Percentiles rank a stretch among this genome's conserved stretches.
Conservation (phyloP, 2,888 invertebrate genomes). For the Xestia sexstrigata region DNA sequence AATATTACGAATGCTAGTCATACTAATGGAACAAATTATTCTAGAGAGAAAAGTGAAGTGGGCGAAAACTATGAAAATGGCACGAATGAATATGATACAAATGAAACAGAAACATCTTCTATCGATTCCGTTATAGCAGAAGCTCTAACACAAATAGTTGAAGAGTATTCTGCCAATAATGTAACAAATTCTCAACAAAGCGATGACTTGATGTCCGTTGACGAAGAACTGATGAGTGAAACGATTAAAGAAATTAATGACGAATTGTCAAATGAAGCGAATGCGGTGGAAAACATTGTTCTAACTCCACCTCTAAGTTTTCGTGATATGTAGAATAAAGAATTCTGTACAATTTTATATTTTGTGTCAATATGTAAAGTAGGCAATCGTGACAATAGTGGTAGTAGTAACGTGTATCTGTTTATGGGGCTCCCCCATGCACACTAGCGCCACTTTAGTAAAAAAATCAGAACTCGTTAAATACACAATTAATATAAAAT, state of each 20-base stretch:
- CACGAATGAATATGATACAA: constrained; percentile 12
- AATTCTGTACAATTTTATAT: background rate
- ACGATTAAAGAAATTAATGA: constrained; percentile 81
- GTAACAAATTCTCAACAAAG: constrained; percentile 56
- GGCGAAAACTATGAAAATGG: constrained; percentile 1
- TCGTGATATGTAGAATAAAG: constrained; percentile 69
- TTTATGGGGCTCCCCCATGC: too few species aligned
- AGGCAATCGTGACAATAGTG: too few species aligned
- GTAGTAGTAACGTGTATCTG: too few species aligned
- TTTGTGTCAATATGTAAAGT: background rate
- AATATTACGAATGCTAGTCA: background rate
- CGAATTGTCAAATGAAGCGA: constrained; percentile 67
- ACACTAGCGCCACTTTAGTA: too few species aligned
- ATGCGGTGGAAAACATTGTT: constrained; percentile 71
- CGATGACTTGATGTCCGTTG: constrained; percentile 71
- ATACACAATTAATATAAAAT: too few species aligned
- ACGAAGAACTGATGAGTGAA: constrained; percentile 79
- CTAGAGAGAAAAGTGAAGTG: constrained; percentile 17
- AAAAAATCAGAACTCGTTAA: too few species aligned
- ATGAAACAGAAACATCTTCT: constrained; percentile 51
- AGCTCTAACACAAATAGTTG: constrained; percentile 83
- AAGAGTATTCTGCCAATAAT: constrained; percentile 72
- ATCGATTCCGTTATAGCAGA: constrained; percentile 78
- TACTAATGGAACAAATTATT: constrained; percentile 1
- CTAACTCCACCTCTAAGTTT: constrained; percentile 82